Percentiles rank a stretch among this genome's conserved stretches.
Conservation (phyloP, 2,113 vertebrate species). For the Otocyon megalotis region DNA sequence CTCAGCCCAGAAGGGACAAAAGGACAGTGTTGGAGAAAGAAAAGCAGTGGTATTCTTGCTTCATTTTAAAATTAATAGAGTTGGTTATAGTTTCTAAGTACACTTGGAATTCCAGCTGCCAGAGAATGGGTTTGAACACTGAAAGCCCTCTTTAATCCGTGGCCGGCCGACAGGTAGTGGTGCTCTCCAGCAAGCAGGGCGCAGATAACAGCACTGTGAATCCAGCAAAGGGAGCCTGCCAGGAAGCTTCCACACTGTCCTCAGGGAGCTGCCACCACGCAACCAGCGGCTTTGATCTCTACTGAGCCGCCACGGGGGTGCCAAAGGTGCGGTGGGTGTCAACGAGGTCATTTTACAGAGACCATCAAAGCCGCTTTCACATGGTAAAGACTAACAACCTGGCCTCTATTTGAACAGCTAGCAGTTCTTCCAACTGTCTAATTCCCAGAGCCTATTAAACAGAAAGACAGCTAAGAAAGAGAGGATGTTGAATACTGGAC, state of each 20-base stretch:
- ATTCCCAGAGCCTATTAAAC: slow-evolving; percentile 60
- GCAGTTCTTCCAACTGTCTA: slow-evolving; percentile 62
- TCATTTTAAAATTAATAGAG: slow-evolving; percentile 71
- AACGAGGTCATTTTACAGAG: slow-evolving; percentile 68
- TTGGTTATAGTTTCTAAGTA: slow-evolving; percentile 72
- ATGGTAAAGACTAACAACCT: slow-evolving; percentile 69
- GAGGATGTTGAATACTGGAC: not conserved
- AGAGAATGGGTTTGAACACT: slow-evolving; percentile 63
- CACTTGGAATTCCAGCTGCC: slow-evolving; percentile 57
- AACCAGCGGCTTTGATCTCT: slow-evolving; percentile 75
- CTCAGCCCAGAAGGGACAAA: slow-evolving; percentile 54
- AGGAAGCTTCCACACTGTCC: slow-evolving; percentile 64
- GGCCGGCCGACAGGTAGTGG: slow-evolving; percentile 47
- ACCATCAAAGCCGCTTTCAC: slow-evolving; percentile 82
- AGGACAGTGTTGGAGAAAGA: slow-evolving; percentile 73
- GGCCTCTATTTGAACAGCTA: slow-evolving; percentile 72
- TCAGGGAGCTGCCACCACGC: slow-evolving; percentile 49
- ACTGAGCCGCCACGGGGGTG: slow-evolving; percentile 34
- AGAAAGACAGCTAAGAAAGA: slow-evolving; percentile 41
- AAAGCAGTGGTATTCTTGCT: slow-evolving; percentile 60
- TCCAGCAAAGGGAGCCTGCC: slow-evolving; percentile 52
- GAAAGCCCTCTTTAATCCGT: slow-evolving; percentile 72
- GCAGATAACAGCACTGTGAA: slow-evolving; percentile 53
- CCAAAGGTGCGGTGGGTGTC: slow-evolving; percentile 69
- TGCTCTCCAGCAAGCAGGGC: slow-evolving; percentile 36